phyloP scores from a whole-genome alignment of 2,113 vertebrate genomes.

The Dicentrarchus labrax region DNA sequence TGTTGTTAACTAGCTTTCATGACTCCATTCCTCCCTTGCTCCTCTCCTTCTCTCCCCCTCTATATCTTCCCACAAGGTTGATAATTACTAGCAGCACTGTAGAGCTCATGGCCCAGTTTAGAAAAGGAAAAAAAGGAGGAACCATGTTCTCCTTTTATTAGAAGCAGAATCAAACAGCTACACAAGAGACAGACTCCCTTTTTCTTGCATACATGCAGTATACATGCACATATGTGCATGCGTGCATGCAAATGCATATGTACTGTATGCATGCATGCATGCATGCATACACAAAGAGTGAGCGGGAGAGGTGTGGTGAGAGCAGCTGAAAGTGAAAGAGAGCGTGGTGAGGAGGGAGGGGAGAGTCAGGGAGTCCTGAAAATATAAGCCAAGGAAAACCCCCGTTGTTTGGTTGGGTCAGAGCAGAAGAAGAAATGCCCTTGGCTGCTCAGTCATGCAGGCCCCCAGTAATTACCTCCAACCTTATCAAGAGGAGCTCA shows the following conservation, averaged over 20 bases:
- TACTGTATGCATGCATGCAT: conserved; percentile 6
- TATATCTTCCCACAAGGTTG: conserved; percentile 70
- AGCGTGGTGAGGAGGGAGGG: conserved; percentile 16
- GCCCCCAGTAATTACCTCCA: conserved; percentile 80
- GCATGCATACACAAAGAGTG: not conserved
- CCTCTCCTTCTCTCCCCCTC: conserved; percentile 41
- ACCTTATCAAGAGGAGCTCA: conserved; percentile 76
- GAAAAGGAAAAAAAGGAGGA: conserved; percentile 60
- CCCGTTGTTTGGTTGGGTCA: conserved; percentile 69
- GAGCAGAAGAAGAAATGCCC: conserved; percentile 75
- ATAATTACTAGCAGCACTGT: conserved; percentile 78
- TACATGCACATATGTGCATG: not conserved
- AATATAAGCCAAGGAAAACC: conserved; percentile 78
- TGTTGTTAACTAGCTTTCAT: conserved; percentile 49
- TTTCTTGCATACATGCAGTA: conserved; percentile 21
- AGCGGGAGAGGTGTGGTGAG: not conserved
- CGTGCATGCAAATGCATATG: conserved; percentile 3
- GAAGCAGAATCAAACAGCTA: conserved; percentile 61
- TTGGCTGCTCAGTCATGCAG: conserved; percentile 81
- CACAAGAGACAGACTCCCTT: conserved; percentile 44
- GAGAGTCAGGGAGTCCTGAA: conserved; percentile 72
- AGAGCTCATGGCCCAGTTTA: conserved; percentile 80
- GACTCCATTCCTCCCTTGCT: conserved; percentile 36
- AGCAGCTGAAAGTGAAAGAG: conserved; percentile 7
- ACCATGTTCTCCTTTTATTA: conserved; percentile 72